Base-by-base conservation (phyloP, 2,797 vertebrate species). In the Glyptemys insculpta region DNA sequence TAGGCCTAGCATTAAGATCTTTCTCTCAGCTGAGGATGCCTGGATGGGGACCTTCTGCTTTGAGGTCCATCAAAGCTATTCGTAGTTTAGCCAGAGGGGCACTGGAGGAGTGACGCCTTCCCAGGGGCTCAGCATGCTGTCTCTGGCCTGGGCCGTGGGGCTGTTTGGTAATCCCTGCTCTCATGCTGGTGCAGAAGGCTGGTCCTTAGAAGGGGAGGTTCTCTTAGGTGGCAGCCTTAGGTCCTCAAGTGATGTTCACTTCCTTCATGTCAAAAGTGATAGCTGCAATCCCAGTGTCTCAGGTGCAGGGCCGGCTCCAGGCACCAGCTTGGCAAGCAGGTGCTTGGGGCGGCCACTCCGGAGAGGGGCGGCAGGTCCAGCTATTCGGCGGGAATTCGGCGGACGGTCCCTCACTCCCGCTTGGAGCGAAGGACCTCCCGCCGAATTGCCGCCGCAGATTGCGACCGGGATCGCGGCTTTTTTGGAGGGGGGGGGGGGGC, bases 31-130 rank as follows among this genome's bases (percentile, higher is more conserved):
- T 76, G 47, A 31, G 78, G 25, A 68, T 94, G 25, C n/a, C 12
- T 29, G 76, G 52, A 52, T 88, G 81, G 65, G 27, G 4, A 47
- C 3, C 12, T 59, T 93, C 18, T 44, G 25, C 80, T 76, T 85
- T 79, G 31, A 41, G 91, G 52, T 12, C 37, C 5, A 0, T 56
- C 74, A 53, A 81, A 12, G 21, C 83, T 1, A 0, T 68, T 29
- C n/a, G 53, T 57, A 54, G 31, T 23, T 14, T 18, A 41, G 50
- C 57, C 31, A 85, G 86, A 49, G 89, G 80, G 37, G 41, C 29
- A 2, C 44, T 31, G 57, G 74, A 79, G 74, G 2, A 0, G 0
- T 18, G 37, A 18, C 57, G 4, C 2, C 31, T 79, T 41, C 25
- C 53, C 9, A 27, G n/a, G 47, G 53, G 53, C 23, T 76, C 72